These are phyloP conservation scores for Vulpes ferrilata DNA, from an alignment of 2,113 vertebrate species.

Conservation along the genomic window DNA sequence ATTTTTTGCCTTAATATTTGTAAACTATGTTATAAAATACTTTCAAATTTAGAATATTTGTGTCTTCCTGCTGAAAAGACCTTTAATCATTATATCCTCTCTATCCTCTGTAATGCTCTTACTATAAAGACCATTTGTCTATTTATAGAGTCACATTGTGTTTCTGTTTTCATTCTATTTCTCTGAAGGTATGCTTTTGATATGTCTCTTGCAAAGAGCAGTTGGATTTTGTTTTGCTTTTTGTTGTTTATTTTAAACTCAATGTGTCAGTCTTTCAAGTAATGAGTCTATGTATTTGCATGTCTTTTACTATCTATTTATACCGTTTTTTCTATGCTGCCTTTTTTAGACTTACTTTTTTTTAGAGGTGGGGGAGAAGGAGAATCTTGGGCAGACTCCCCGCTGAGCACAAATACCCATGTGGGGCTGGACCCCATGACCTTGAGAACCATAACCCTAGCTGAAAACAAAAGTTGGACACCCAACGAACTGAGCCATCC, in stretches of 20 bases:
- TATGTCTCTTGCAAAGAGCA: background rate
- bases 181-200: background rate
- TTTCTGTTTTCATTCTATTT: background rate
- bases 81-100: background rate
- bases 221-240: background rate
- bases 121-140: background rate
- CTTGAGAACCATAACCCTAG: background rate
- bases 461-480: background rate
- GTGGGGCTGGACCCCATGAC: background rate
- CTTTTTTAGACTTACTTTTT: background rate
- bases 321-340: background rate
- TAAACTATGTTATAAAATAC: background rate
- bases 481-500: background rate
- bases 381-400: background rate
- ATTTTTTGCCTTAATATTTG: conserved; percentile 2
- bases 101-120: background rate
- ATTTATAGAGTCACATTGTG: background rate
- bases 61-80: background rate
- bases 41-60: background rate
- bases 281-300: background rate
- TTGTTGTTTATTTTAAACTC: background rate
- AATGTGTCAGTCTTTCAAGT: background rate
- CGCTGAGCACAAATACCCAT: background rate
- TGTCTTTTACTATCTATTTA: background rate
- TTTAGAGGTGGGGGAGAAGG: background rate